Base-by-base conservation (phyloP, 1,140 invertebrate genomes). In the Drosophila kikkawai region DNA sequence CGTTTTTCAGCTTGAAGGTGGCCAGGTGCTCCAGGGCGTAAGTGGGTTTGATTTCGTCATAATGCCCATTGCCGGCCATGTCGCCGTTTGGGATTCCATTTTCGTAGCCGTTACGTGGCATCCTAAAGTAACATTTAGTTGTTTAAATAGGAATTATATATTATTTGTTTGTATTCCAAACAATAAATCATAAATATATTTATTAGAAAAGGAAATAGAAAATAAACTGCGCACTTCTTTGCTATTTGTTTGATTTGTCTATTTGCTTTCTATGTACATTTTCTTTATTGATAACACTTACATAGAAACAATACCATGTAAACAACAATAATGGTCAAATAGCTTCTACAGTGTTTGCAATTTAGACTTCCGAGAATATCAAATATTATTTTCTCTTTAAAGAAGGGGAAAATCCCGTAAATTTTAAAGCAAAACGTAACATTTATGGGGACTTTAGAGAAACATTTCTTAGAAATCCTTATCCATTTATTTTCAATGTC, bases 1-100 rank as follows among this genome's bases (percentile, higher is more conserved):
- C 91, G 47, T 80, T 88, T 55, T 92, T 92, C 17, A 92, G 55
- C 55, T 92, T 92, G 47, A 92, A 92, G 4, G 91, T 92, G 45
- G 87, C 91, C 75, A 92, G 75, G 48, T 92, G 91, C 51, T 91
- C 87, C 73, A 92, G 58, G 9, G 91, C 87, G 70, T 92, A 92
- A 6, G 87, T 92, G n/a, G 91, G 91, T 51, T 92, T 92, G 42
- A 68, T 74, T n/a, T 85, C 79, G 3, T 75, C 60, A 39, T 79
- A 68, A 13, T 60, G 69, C 15, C 60, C 85, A 39, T 66, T 68
- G 34, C 50, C 32, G 34, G 55, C 17, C 13, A 50, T 55, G 19
- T 64, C 56, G 61, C 55, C 79, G 42, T 67, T 63, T n/a, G 60
- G 55, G 19, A 69, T 48, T 53, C 82, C 82, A 82, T 86, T 90